These are phyloP conservation scores for Phallusia fumigata DNA, from an alignment of 23 tunicate genomes.

Conservation along the genomic window DNA sequence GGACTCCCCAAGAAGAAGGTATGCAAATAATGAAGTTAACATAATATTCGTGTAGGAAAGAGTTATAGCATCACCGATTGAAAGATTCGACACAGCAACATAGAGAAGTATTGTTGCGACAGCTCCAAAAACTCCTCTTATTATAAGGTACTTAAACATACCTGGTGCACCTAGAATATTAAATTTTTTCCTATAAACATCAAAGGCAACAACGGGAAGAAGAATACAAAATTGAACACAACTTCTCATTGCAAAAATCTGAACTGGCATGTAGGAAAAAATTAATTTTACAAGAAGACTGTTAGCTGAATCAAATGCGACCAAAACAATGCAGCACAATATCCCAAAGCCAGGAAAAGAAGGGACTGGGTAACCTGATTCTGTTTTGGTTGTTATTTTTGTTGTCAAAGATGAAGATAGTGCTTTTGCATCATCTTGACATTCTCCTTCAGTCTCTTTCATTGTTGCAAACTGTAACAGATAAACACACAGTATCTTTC, in stretches of 20 bases:
- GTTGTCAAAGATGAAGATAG: too few relatives aligned
- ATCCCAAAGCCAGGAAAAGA: too few relatives aligned
- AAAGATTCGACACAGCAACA: conserved; percentile 27
- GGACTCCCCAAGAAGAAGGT: conserved; percentile 33
- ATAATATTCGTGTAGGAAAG: conserved; percentile 39
- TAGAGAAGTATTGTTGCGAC: conserved; percentile 43
- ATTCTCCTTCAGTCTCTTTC: too few relatives aligned
- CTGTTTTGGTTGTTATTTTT: too few relatives aligned
- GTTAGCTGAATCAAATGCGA: too few relatives aligned
- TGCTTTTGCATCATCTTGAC: too few relatives aligned
- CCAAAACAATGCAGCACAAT: too few relatives aligned
- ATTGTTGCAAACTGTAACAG: too few relatives aligned
- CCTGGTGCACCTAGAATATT: conserved; percentile 57
- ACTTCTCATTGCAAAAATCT: conserved; percentile 26
- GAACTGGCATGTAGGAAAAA: conserved; percentile 21
- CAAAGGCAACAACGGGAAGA: conserved; percentile 40
- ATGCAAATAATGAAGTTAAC: conserved; percentile 30
- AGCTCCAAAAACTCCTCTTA: conserved; percentile 53
- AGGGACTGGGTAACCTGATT: too few relatives aligned
- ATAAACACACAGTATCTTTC: too few relatives aligned
- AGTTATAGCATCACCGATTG: conserved; percentile 74
- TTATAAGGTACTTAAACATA: conserved; percentile 24
- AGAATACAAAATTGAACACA: conserved; percentile 31
- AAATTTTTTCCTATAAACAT: neutral
- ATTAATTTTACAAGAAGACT: conserved; percentile 31